A percentile compares a stretch with the other conserved stretches of the same genome.
Conservation (phyloP, 2,113 vertebrate species). For the Coreoperca whiteheadi region DNA sequence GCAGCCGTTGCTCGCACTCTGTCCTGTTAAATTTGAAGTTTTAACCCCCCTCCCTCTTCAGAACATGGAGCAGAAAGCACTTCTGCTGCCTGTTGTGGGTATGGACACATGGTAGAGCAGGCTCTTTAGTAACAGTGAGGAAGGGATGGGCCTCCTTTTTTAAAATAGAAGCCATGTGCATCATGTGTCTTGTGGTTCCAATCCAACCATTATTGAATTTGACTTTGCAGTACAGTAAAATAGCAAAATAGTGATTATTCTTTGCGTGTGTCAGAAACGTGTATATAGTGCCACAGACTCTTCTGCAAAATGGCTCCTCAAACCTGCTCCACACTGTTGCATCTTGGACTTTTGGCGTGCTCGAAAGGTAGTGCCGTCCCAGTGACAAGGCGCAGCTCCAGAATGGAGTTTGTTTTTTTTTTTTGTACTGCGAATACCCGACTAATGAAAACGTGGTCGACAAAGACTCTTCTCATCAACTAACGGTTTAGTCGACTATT, state of each 20-base stretch:
- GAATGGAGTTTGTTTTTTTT: too few relatives aligned
- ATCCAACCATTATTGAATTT: slow-evolving; percentile 11
- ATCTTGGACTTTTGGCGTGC: not conserved
- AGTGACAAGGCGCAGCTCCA: too few relatives aligned
- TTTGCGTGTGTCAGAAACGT: not conserved
- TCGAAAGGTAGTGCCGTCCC: too few relatives aligned
- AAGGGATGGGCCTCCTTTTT: not conserved
- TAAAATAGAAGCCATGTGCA: slow-evolving; percentile 13
- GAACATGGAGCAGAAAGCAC: slow-evolving; percentile 52
- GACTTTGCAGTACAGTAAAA: not conserved
- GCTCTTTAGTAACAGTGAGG: slow-evolving; percentile 43
- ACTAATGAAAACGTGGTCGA: too few relatives aligned
- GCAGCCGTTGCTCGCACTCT: slow-evolving; percentile 68
- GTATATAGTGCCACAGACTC: not conserved
- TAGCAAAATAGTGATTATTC: not conserved
- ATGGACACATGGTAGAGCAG: slow-evolving; percentile 12
- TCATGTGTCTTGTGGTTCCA: slow-evolving; percentile 3
- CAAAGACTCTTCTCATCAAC: too few relatives aligned
- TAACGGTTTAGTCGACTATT: too few relatives aligned
- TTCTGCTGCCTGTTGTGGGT: slow-evolving; percentile 39
- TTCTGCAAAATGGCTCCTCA: not conserved
- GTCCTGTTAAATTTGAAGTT: slow-evolving; percentile 72
- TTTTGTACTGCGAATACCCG: too few relatives aligned
- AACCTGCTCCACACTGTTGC: not conserved
- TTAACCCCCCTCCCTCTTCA: slow-evolving; percentile 33